phyloP scores from a whole-genome alignment of 1,140 invertebrate genomes.

The Olivierus martensii region DNA sequence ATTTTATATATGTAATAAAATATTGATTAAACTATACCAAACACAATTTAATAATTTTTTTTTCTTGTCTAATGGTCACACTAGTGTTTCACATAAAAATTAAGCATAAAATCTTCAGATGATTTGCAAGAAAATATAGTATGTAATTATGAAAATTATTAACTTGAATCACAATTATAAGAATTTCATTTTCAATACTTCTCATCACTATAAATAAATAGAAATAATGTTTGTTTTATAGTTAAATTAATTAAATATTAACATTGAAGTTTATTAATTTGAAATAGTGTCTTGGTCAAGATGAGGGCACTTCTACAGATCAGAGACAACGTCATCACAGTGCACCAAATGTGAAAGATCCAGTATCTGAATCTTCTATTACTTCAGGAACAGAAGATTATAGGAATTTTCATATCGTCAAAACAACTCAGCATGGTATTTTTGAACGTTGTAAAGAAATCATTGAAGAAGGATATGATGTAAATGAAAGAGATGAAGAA shows the following conservation, averaged over 20 bases:
- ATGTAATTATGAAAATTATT: too few relatives aligned
- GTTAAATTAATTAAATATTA: neutral
- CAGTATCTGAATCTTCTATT: conserved; percentile 19
- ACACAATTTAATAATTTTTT: too few relatives aligned
- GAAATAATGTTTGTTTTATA: neutral
- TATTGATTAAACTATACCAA: too few relatives aligned
- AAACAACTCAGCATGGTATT: conserved; percentile 83
- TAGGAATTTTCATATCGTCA: conserved; percentile 79
- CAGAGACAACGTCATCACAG: conserved; percentile 14
- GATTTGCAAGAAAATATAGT: too few relatives aligned
- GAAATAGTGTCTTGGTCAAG: neutral
- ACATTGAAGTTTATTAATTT: neutral
- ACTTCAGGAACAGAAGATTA: conserved; percentile 44
- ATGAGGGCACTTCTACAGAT: neutral
- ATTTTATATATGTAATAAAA: too few relatives aligned
- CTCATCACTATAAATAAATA: too few relatives aligned
- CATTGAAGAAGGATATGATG: conserved; percentile 74
- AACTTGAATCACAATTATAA: too few relatives aligned
- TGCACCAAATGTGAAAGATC: conserved; percentile 9
- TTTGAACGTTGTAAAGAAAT: conserved; percentile 67
- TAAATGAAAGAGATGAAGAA: conserved; percentile 75
- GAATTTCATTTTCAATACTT: too few relatives aligned
- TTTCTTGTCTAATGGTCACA: too few relatives aligned
- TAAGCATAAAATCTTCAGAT: too few relatives aligned
- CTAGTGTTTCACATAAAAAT: too few relatives aligned